Conservation (phyloP, 2,888 invertebrate genomes). For the Eristalinus aeneus region DNA sequence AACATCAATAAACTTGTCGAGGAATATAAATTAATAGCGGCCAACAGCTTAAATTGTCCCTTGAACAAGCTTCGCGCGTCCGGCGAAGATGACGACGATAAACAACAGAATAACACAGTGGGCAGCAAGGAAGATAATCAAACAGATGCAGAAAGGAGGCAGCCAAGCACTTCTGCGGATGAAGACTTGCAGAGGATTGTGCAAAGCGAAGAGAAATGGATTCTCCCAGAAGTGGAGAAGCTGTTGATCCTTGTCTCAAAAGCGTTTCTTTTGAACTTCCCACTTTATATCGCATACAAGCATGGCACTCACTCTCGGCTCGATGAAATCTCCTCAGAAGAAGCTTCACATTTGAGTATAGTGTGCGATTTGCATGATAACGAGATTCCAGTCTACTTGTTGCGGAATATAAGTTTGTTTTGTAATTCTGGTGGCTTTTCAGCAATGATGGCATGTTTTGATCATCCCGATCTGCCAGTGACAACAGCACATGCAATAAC, state of each 20-base stretch:
- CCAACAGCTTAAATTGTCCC: slow-evolving; percentile 59
- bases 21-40: slow-evolving; percentile 79
- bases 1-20: slow-evolving; percentile 84
- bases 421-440: slow-evolving; percentile 95
- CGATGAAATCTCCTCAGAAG: slow-evolving; percentile 92
- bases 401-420: slow-evolving; percentile 95
- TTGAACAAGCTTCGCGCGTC: slow-evolving; percentile 27
- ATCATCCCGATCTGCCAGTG: slow-evolving; percentile 89
- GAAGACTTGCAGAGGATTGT: slow-evolving; percentile 50
- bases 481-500: slow-evolving; percentile 96
- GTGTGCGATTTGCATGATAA: slow-evolving; percentile 96
- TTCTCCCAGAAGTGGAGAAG: slow-evolving; percentile 92
- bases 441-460: slow-evolving; percentile 93
- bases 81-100: slow-evolving; percentile 73
- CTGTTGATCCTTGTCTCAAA: slow-evolving; percentile 93
- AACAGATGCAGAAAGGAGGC: slow-evolving; percentile 47
- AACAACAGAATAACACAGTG: not conserved
- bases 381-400: slow-evolving; percentile 93
- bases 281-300: slow-evolving; percentile 92
- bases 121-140: slow-evolving; percentile 37
- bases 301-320: slow-evolving; percentile 90
- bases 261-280: slow-evolving; percentile 94
- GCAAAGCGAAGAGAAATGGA: slow-evolving; percentile 83
- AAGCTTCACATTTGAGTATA: slow-evolving; percentile 83
- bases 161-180: slow-evolving; percentile 24